Evolutionary conservation across 2,888 invertebrate species (phyloP).

Genomic region (Dermolepida albohirtum): DNA sequence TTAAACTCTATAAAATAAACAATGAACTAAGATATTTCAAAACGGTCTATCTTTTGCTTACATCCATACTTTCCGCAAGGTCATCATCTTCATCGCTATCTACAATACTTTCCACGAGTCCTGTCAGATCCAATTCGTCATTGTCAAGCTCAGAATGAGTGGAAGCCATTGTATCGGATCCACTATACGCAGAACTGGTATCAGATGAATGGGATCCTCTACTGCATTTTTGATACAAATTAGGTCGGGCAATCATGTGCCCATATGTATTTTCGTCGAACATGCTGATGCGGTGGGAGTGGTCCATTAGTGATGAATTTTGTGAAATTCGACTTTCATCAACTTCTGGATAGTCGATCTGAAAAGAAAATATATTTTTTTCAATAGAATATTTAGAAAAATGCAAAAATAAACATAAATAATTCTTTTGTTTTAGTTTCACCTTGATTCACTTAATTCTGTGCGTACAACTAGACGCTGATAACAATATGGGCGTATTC

Average conservation of each 20-base stretch:
- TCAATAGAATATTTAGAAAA: no score
- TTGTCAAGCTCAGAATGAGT: conserved; percentile 86
- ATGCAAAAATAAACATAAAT: no score
- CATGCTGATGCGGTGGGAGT: conserved; percentile 53
- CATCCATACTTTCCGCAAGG: conserved; percentile 89
- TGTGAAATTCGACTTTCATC: conserved; percentile 61
- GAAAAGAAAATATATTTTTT: conserved; percentile 56
- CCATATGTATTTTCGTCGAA: conserved; percentile 40
- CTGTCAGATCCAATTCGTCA: conserved; percentile 90
- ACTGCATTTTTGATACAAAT: conserved; percentile 86
- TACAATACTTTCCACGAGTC: conserved; percentile 94
- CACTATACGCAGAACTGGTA: conserved; percentile 96
- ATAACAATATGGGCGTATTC: no score
- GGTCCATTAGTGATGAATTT: conserved; percentile 62
- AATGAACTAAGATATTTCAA: conserved; percentile 39
- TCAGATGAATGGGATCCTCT: conserved; percentile 90
- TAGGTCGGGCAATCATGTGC: conserved; percentile 65
- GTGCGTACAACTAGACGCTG: no score
- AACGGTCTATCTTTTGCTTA: conserved; percentile 63
- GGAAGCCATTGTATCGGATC: conserved; percentile 95
- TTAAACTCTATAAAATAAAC: conserved; percentile 75
- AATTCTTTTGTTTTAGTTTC: no score
- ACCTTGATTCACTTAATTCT: no score
- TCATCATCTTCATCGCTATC: conserved; percentile 97
- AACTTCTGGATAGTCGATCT: conserved; percentile 80